Base-by-base conservation (phyloP, 2,797 vertebrate species). In the Pangasius krempfi region DNA sequence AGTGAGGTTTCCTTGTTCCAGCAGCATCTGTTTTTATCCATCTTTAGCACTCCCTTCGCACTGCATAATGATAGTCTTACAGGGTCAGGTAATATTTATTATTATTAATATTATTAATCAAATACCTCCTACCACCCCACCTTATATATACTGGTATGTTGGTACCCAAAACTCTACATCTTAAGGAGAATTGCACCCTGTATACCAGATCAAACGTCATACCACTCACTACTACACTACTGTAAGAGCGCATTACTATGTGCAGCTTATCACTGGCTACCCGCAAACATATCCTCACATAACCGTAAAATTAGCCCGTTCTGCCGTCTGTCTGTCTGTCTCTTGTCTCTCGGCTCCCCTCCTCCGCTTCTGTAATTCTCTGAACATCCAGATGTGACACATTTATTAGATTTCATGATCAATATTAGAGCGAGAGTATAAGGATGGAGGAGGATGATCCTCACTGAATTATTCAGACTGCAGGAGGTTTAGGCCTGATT, bases 321-420 rank as follows among this genome's bases (percentile, higher is more conserved):
- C 62, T 68, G 60, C 14, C 16, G 25, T n/a, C 87, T 52, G 1
- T 50, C 47, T 44, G 13, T 50, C 86, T 83, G 56, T 8, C 50
- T 79, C 68, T 56, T 44, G 14, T 33, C 54, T 76, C 76, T 87
- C 82, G 47, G 30, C 81, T 76, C 72, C n/a, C 58, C 60, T 37
- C 50, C 72, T 50, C 44, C 54, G 66, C 52, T 56, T 30, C 54
- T 80, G 52, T 13, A 80, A 54, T 87, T 75, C 86, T 91, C 44
- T 20, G 60, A 86, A 44, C 50, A 30, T 72, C 84, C 82, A 52
- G 76, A 68, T 85, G 87, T 88, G 70, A 54, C 83, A 47, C 70
- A 60, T 89, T 91, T 86, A 86, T 86, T 89, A 85, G 79, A 78
- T 88, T 87, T 88, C 70, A 85, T 87, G 50, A 88, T 85, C 87